Conservation (phyloP, 2,888 invertebrate genomes). For the Parascotia fuliginaria region DNA sequence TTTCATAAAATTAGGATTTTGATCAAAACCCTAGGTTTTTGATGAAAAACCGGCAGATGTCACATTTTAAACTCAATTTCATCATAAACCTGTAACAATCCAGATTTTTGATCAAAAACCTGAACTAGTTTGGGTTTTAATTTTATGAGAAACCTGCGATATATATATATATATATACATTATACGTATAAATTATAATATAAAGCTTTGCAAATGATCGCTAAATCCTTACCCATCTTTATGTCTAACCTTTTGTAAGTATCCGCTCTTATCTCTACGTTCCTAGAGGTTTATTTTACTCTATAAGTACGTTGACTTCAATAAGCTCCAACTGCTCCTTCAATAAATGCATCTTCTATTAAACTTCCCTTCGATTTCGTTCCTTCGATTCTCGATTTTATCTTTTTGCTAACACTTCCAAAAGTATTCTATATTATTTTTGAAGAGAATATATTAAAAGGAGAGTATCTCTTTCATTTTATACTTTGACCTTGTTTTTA, state of each 20-base stretch:
- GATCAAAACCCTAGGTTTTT: no score
- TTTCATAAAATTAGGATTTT: no score
- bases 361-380: not conserved
- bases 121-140: no score
- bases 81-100: no score
- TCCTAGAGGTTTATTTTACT: not conserved
- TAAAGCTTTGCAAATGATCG: not conserved
- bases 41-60: no score
- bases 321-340: not conserved
- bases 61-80: no score
- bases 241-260: not conserved
- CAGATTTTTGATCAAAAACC: no score
- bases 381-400: not conserved
- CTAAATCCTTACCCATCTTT: not conserved
- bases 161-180: no score
- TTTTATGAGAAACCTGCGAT: no score
- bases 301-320: not conserved
- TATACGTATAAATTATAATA: not conserved
- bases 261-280: not conserved
- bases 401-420: not conserved
- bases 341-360: not conserved
- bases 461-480: conserved; percentile 1
- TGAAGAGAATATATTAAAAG: not conserved
- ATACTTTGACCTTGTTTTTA: conserved; percentile 6
- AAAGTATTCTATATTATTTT: not conserved